Conservation (phyloP, 2,888 invertebrate species). For the Schizotus pectinicornis region DNA sequence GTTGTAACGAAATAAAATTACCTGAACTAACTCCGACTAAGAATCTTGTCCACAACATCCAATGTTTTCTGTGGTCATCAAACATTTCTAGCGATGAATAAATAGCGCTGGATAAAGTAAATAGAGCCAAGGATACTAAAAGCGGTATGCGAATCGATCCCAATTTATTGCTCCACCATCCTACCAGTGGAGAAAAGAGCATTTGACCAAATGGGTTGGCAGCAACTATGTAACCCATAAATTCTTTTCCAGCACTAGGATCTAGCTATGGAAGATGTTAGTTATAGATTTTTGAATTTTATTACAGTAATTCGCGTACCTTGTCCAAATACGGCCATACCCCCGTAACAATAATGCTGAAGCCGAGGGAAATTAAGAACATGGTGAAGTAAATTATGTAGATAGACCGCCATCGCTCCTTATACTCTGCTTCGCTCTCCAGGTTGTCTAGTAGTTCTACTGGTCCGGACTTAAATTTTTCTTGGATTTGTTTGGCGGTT, state of each 20-base stretch:
- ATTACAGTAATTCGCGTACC: slow-evolving; percentile 61
- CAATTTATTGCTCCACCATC: slow-evolving; percentile 82
- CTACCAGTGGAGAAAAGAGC: slow-evolving; percentile 82
- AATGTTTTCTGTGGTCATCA: slow-evolving; percentile 67
- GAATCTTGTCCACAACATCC: slow-evolving; percentile 79
- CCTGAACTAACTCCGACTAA: slow-evolving; percentile 85
- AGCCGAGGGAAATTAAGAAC: slow-evolving; percentile 88
- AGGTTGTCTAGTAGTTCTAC: slow-evolving; percentile 55
- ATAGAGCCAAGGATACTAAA: slow-evolving; percentile 71
- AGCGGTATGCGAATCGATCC: slow-evolving; percentile 76
- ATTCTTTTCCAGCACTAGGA: slow-evolving; percentile 78
- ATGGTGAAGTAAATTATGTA: slow-evolving; percentile 86
- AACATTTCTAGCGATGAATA: slow-evolving; percentile 80
- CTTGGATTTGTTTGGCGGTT: slow-evolving; percentile 35
- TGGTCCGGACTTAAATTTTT: slow-evolving; percentile 35
- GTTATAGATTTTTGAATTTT: background rate
- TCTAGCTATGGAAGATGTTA: slow-evolving; percentile 68
- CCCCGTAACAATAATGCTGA: slow-evolving; percentile 85
- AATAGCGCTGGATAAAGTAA: slow-evolving; percentile 73
- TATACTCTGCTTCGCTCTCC: slow-evolving; percentile 72
- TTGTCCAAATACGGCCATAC: slow-evolving; percentile 89
- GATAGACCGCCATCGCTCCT: slow-evolving; percentile 78
- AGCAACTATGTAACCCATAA: slow-evolving; percentile 83
- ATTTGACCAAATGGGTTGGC: slow-evolving; percentile 89
- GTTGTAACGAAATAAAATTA: slow-evolving; percentile 48